Conservation (phyloP, 2,797 vertebrate species). For the Alca torda region DNA sequence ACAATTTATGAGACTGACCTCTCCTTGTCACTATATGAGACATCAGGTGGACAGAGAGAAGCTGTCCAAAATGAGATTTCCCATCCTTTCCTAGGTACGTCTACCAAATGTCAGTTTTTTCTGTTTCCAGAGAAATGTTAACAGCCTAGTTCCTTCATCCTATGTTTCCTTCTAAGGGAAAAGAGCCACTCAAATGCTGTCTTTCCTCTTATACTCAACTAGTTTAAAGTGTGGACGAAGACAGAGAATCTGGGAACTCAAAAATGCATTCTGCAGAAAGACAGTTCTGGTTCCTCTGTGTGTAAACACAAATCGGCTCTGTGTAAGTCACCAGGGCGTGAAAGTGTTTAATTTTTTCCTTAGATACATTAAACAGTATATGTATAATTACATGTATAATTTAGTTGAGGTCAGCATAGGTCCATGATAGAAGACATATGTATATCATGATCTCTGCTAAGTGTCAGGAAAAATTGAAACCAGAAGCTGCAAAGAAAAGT, state of each 20-base stretch:
- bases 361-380: background rate
- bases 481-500: background rate
- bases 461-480: background rate
- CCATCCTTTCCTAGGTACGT: background rate
- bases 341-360: background rate
- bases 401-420: background rate
- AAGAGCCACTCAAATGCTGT: background rate
- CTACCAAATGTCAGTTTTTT: background rate
- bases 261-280: background rate
- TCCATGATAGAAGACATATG: background rate
- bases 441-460: background rate
- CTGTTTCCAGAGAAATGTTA: background rate
- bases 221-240: background rate
- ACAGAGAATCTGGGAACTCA: background rate
- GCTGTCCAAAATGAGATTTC: background rate
- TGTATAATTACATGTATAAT: background rate
- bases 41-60: background rate
- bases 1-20: background rate
- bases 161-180: background rate
- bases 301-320: background rate
- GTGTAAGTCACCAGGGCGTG: background rate
- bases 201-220: background rate
- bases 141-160: background rate
- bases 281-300: background rate
- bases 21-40: background rate